Evolutionary conservation across 2,888 invertebrate species (phyloP), one percentile per base, ranked within the genome.

Genomic region (Sisyra nigra): DNA sequence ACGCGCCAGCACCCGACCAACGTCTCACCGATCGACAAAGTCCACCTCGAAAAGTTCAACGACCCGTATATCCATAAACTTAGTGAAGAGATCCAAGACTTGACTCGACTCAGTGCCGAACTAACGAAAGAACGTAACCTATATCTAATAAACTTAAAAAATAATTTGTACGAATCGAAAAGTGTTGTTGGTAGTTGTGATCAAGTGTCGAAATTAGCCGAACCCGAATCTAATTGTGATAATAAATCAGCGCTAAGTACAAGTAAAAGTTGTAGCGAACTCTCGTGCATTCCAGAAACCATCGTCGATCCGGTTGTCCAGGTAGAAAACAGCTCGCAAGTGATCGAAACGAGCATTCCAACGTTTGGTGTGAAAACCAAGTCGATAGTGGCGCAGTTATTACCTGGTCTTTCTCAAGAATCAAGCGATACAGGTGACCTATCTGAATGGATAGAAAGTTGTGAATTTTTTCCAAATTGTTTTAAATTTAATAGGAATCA

Each of bases 11-110:
- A 65, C 8, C 37, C 17, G 3, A 19, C 17, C 14, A 37, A 37
- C 11, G 65, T 46, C 57, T 68, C 50, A 66, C 66, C 35, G 42
- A 30, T 29, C 15, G 35, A 40, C 31, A 35, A 33, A 13, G 42
- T 37, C 48, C 66, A 67, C 50, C 54, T 68, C 11, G 66, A 67
- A 14, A 68, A 69, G 54, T 63, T 73, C 44, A 70, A 73, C 56
- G 75, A 76, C 55, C 75, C 75, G 0, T 73, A 74, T 50, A 64
- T 72, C 40, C 69, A 67, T 53, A 68, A 73, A 56, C 58, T 74
- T 38, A 72, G 69, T 51, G 68, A 69, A 48, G 76, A 76, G 55
- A 62, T 71, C 49, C 64, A 71, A 50, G 70, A 69, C 41, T 57
- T 73, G 36, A 71, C 68, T 41, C 74, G 73, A 55, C 55, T 73